Evolutionary conservation across 2,113 vertebrate species (phyloP).

Genomic region (Lepisosteus oculatus): DNA sequence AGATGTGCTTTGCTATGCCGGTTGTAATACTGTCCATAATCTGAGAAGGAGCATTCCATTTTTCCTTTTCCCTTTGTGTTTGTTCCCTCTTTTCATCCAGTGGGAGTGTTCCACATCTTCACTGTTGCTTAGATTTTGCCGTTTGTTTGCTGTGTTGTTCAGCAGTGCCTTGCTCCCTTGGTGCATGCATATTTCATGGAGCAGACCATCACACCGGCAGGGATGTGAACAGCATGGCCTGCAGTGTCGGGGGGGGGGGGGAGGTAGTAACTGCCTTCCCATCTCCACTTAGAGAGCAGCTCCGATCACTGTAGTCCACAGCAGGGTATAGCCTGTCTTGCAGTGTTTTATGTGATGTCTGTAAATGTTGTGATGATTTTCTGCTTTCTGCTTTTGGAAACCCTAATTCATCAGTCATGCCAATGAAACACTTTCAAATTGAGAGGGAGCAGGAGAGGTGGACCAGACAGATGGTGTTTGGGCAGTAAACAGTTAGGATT

Average conservation of each 20-base stretch:
- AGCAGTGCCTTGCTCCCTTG: neutral
- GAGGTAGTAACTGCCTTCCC: constrained; percentile 8
- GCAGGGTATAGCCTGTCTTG: constrained; percentile 26
- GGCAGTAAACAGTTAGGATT: constrained; percentile 29
- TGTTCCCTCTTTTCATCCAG: too few relatives aligned
- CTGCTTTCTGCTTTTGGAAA: too few relatives aligned
- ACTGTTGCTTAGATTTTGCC: neutral
- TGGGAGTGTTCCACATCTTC: neutral
- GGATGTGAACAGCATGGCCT: constrained; percentile 18
- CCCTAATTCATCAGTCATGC: too few relatives aligned
- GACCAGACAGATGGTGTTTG: constrained; percentile 17
- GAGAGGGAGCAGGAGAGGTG: too few relatives aligned
- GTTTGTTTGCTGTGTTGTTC: neutral
- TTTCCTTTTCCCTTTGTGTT: too few relatives aligned
- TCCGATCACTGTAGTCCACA: constrained; percentile 41
- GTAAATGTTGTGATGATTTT: too few relatives aligned
- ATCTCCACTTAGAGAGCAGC: neutral
- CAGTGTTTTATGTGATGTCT: constrained; percentile 1
- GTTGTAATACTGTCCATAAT: too few relatives aligned
- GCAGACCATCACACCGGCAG: constrained; percentile 18
- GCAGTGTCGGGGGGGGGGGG: constrained; percentile 5
- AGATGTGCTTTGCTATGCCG: neutral
- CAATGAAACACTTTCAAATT: too few relatives aligned
- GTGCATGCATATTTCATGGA: constrained; percentile 39
- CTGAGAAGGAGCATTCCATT: too few relatives aligned